Conservation (phyloP, 2,797 vertebrate genomes). For the Cyprinella venusta region DNA sequence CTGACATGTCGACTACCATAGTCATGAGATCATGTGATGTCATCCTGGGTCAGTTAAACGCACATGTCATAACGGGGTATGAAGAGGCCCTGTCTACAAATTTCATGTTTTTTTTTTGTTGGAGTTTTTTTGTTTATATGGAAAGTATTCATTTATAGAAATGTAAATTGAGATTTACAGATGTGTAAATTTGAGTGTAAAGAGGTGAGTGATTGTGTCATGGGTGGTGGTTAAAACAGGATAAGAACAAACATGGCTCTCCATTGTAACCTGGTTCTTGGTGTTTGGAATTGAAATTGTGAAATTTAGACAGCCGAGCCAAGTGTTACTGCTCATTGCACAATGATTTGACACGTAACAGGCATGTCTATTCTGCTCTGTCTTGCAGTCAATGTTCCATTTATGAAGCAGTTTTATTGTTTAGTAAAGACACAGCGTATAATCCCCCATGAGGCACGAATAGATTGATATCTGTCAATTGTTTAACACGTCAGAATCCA, state of each 20-base stretch:
- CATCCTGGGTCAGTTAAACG: conserved; percentile 69
- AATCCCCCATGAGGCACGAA: neutral
- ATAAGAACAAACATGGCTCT: neutral
- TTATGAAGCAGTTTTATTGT: neutral
- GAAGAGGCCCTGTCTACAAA: conserved; percentile 5
- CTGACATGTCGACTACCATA: conserved; percentile 72
- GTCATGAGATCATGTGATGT: conserved; percentile 84
- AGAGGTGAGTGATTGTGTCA: neutral
- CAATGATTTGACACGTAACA: conserved; percentile 1
- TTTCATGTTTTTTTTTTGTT: neutral
- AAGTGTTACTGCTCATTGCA: conserved; percentile 20
- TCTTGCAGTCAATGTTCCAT: neutral
- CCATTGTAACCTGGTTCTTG: neutral
- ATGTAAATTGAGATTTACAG: conserved; percentile 1
- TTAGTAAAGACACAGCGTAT: neutral
- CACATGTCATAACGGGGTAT: conserved; percentile 29
- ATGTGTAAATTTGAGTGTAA: neutral
- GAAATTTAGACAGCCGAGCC: conserved; percentile 7
- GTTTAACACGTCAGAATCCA: neutral
- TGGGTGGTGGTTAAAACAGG: neutral
- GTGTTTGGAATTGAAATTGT: conserved; percentile 26
- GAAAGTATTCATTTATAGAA: neutral
- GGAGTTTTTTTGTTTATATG: neutral
- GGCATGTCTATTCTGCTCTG: neutral
- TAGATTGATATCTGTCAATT: neutral